Evolutionary conservation across 92 coral and sea anemone genomes (phyloP), one percentile per base, ranked within the genome.

Genomic region (Parazoanthus swiftii): DNA sequence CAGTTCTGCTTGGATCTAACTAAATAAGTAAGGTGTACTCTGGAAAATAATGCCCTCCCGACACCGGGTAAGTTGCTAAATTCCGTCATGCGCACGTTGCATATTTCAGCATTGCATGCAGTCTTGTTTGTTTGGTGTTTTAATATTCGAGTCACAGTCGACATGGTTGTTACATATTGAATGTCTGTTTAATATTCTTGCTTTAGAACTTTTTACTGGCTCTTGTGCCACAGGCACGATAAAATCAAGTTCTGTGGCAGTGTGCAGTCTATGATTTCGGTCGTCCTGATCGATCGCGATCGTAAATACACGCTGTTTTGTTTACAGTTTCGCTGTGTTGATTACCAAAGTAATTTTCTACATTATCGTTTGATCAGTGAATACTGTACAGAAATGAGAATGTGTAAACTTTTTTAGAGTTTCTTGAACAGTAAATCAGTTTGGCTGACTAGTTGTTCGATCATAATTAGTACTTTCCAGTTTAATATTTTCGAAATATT

Each of bases 41-140:
- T 72, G 5, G n/a, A 29, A 35, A 7, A 84, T 9, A 16, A 84
- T 84, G 87, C 87, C 87, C 35, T 70, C 87, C 20, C 35, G 77
- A 54, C 87, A 84, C 79, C 71, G 68, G 87, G 87, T 84, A 48
- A 84, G 59, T 20, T 16, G 37, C 63, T 37, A 48, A 18, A 48
- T 72, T 71, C 78, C 39, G 29, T 9, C 6, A 13, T 11, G 39
- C 33, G 18, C 70, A 21, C 21, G n/a, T 16, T 29, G 26, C 48
- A n/a, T 29, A 29, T 29, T 29, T 29, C 39, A 5, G 7, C 33
- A 23, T 21, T 63, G 26, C 14, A 3, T 63, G 70, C 25, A 20
- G 15, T 63, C 70, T 63, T 63, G 70, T 63, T 63, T 63, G 70
- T 63, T 63, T 63, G 70, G 8, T 25, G 70, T 63, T 63, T 29